Evolutionary conservation across 2,888 invertebrate species (phyloP).

Genomic region (Acanthosepion esculentum): DNA sequence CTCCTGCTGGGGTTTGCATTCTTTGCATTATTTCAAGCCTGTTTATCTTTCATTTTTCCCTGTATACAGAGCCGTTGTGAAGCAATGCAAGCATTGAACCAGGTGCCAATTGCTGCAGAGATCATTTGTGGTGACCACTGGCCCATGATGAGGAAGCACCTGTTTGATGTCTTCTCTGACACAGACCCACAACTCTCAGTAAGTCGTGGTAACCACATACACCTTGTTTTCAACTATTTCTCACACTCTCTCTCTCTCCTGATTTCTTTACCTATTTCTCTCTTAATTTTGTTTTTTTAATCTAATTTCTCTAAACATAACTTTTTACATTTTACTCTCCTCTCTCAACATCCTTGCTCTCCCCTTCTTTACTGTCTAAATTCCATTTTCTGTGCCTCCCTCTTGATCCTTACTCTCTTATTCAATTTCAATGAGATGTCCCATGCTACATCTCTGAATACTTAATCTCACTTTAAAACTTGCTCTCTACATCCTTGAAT

Average conservation of each 20-base stretch:
- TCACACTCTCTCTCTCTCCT: background rate
- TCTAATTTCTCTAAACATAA: background rate
- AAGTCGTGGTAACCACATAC: constrained; percentile 49
- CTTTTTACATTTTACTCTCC: background rate
- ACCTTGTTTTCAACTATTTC: too few relatives aligned
- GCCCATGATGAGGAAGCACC: constrained; percentile 65
- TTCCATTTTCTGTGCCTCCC: background rate
- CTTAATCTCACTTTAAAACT: too few relatives aligned
- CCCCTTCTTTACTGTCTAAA: background rate
- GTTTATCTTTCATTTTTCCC: background rate
- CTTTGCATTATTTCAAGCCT: background rate
- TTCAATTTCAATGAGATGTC: background rate
- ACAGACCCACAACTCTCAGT: constrained; percentile 71
- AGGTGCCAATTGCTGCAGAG: constrained; percentile 68
- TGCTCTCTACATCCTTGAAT: background rate
- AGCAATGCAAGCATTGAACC: constrained; percentile 69
- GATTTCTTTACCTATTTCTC: background rate
- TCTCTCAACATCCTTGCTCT: background rate
- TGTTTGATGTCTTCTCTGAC: constrained; percentile 72
- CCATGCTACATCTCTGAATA: too few relatives aligned
- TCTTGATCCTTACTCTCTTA: background rate
- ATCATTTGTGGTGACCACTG: constrained; percentile 71
- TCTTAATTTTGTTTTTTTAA: background rate
- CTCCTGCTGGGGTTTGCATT: background rate
- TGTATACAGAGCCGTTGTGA: constrained; percentile 61